phyloP scores from a whole-genome alignment of 2,113 vertebrate genomes.

The Pyxicephalus adspersus region DNA sequence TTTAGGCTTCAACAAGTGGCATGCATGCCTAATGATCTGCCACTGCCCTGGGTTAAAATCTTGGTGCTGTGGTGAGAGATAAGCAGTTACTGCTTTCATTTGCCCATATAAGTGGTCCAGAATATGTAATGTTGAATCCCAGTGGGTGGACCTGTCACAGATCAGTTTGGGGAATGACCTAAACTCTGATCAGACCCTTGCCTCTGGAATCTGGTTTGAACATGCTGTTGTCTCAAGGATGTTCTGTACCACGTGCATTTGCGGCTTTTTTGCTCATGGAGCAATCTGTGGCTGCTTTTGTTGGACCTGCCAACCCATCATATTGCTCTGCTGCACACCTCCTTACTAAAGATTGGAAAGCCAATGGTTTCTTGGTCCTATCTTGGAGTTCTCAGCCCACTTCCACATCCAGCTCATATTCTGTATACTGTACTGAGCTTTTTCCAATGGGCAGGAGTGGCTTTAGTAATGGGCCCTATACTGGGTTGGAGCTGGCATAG shows the following conservation, averaged over 20 bases:
- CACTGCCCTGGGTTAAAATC: no score
- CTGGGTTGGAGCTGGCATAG: constrained; percentile 81
- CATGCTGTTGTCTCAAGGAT: constrained; percentile 80
- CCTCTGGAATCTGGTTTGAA: constrained; percentile 81
- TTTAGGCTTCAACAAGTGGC: no score
- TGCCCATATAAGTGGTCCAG: no score
- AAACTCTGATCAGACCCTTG: constrained; percentile 75
- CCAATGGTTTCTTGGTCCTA: constrained; percentile 86
- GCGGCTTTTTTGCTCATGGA: constrained; percentile 72
- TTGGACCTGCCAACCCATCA: constrained; percentile 83
- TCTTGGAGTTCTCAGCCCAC: constrained; percentile 68
- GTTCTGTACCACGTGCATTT: constrained; percentile 75
- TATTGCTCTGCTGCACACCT: constrained; percentile 81
- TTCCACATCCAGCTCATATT: constrained; percentile 73
- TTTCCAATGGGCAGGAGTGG: constrained; percentile 88
- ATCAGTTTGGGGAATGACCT: no score
- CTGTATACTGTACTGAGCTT: constrained; percentile 77
- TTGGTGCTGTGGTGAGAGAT: no score
- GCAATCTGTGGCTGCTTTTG: constrained; percentile 74
- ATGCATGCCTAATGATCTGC: no score
- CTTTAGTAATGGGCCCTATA: constrained; percentile 76
- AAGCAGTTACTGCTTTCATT: no score
- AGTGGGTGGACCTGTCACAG: no score
- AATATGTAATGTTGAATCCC: no score
- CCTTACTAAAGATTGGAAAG: constrained; percentile 79